phyloP scores from a whole-genome alignment of 2,888 invertebrate species.

The Polydrusus tereticollis region DNA sequence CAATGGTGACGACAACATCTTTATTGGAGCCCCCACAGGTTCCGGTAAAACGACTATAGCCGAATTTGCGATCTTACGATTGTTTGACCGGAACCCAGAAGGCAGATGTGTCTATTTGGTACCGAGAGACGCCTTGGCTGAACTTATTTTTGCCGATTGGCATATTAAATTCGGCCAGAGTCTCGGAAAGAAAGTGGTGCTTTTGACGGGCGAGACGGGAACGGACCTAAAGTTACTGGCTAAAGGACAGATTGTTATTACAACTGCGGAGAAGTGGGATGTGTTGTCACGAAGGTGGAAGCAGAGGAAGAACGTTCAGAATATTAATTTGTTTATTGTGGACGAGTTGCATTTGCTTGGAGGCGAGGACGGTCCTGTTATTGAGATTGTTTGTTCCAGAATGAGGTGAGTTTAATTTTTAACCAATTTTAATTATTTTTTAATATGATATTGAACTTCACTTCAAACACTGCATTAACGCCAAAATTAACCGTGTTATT shows the following conservation, averaged over 20 bases:
- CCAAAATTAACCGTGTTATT: no score
- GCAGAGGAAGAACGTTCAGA: constrained; percentile 98
- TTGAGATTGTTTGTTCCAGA: constrained; percentile 92
- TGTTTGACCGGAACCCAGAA: constrained; percentile 81
- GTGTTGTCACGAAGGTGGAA: constrained; percentile 98
- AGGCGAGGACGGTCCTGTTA: constrained; percentile 91
- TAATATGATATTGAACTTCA: no score
- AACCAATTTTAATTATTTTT: not conserved
- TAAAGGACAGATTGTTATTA: constrained; percentile 95
- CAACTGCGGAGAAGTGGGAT: constrained; percentile 99
- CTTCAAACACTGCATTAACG: no score
- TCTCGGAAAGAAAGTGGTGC: constrained; percentile 88
- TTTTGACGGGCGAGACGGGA: constrained; percentile 93
- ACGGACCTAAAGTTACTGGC: constrained; percentile 94
- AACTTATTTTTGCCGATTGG: constrained; percentile 93
- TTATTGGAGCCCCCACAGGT: constrained; percentile 93
- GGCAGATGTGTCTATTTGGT: constrained; percentile 94
- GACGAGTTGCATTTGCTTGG: constrained; percentile 95
- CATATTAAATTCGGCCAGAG: constrained; percentile 85
- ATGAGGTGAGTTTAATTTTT: constrained; percentile 68
- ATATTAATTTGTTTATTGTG: constrained; percentile 94
- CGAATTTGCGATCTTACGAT: constrained; percentile 93
- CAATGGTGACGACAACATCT: constrained; percentile 98
- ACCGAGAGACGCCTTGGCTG: constrained; percentile 92
- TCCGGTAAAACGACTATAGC: constrained; percentile 95